Conservation (phyloP, 1,140 invertebrate species). For the Drepana arcuata region DNA sequence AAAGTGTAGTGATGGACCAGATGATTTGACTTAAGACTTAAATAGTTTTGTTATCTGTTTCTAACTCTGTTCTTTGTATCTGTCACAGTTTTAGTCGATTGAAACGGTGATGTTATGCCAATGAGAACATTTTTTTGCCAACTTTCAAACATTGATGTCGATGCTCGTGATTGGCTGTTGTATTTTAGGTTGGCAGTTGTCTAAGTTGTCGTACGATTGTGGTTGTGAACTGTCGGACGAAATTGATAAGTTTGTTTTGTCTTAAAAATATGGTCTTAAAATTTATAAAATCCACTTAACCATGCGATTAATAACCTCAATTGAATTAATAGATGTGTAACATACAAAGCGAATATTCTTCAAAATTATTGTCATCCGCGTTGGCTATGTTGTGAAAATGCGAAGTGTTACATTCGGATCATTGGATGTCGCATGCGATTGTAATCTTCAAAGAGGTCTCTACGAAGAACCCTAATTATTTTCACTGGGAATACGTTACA, state of each 20-base stretch:
- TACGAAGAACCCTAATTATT: slow-evolving; percentile 31
- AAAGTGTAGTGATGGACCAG: too few relatives aligned
- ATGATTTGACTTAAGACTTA: too few relatives aligned
- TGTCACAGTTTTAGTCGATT: slow-evolving; percentile 3
- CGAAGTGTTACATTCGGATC: slow-evolving; percentile 40
- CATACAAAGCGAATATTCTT: slow-evolving; percentile 14
- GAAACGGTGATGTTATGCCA: too few relatives aligned
- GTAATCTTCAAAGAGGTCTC: slow-evolving; percentile 29
- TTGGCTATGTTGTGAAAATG: slow-evolving; percentile 41
- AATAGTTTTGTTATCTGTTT: too few relatives aligned
- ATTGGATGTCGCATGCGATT: slow-evolving; percentile 46
- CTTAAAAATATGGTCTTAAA: slow-evolving; percentile 33
- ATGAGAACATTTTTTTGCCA: slow-evolving; percentile 13
- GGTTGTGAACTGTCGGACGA: slow-evolving; percentile 36
- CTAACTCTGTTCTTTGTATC: too few relatives aligned
- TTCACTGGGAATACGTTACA: slow-evolving; percentile 43
- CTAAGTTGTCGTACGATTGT: slow-evolving; percentile 24
- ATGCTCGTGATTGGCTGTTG: slow-evolving; percentile 19
- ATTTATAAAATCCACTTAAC: slow-evolving; percentile 40
- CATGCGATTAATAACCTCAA: too few relatives aligned
- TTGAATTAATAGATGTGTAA: slow-evolving; percentile 9
- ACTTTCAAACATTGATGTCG: slow-evolving; percentile 5
- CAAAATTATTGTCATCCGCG: slow-evolving; percentile 15
- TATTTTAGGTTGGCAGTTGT: slow-evolving; percentile 25
- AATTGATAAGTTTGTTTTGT: slow-evolving; percentile 63